Evolutionary conservation across 30 jellyfish, hydroid and myxozoan species (phyloP).

Genomic region (Pelagia noctiluca): DNA sequence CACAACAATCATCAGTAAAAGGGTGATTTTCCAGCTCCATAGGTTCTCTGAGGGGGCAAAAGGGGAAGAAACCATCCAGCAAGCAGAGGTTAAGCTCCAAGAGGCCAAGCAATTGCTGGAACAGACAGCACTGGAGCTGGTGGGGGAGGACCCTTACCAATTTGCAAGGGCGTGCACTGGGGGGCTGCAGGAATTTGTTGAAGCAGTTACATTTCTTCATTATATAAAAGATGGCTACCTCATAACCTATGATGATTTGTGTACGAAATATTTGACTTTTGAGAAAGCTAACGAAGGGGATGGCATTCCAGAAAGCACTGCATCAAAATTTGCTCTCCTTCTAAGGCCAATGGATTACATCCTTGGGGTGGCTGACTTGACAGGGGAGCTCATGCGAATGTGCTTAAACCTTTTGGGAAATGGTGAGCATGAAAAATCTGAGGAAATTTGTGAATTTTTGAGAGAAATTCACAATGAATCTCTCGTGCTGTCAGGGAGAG

Average conservation of each 20-base stretch:
- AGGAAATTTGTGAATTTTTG: constrained; percentile 61
- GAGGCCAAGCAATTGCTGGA: constrained; percentile 27
- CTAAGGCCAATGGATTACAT: constrained; percentile 76
- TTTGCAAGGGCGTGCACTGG: constrained; percentile 77
- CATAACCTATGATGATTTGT: constrained; percentile 59
- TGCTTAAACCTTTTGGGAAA: constrained; percentile 70
- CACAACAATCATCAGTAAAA: constrained; percentile 72
- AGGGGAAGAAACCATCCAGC: constrained; percentile 15
- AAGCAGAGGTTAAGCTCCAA: constrained; percentile 66
- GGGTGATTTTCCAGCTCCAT: constrained; percentile 76
- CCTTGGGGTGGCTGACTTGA: constrained; percentile 90
- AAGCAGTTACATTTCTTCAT: constrained; percentile 80
- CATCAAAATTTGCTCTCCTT: not conserved
- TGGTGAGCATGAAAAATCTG: constrained; percentile 59
- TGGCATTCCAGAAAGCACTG: too few relatives aligned
- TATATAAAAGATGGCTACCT: constrained; percentile 48
- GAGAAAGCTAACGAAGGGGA: constrained; percentile 4
- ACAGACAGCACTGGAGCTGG: constrained; percentile 65
- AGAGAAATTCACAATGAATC: constrained; percentile 70
- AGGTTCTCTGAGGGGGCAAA: constrained; percentile 42
- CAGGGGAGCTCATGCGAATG: constrained; percentile 96
- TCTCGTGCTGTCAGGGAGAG: constrained; percentile 58
- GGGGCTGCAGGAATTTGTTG: constrained; percentile 91
- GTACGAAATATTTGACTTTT: constrained; percentile 34
- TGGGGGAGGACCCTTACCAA: constrained; percentile 64